Evolutionary conservation across 2,888 invertebrate species (phyloP), one percentile per base, ranked within the genome.

Genomic region (Crossocerus cetratus): DNA sequence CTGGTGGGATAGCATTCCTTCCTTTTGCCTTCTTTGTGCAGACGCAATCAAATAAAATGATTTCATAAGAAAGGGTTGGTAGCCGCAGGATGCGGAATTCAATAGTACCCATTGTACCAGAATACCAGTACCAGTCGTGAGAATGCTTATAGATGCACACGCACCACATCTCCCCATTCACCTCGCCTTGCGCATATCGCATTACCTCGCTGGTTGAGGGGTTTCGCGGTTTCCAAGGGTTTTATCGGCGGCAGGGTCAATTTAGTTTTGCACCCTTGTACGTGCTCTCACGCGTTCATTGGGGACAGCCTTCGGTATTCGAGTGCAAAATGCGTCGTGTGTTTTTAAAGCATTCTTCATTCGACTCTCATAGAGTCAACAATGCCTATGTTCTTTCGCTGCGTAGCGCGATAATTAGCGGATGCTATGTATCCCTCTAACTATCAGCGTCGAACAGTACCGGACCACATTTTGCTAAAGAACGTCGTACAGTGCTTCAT

Each of bases 161-260:
- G 59, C 44, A 20, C 53, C 20, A 14, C 55, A 43, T 60, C 67
- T 68, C 74, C 64, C 67, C 73, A 80, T 76, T 79, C 77, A 80
- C 76, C 61, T 76, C 65, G 72, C 49, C 42, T 72, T 57, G 66
- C 68, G 71, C 75, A 78, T 80, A 80, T 80, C 70, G 63, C 77
- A 80, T 80, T 80, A 80, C 79, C 71, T 58, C 53, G 49, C 14
- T 16, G 60, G 69, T 77, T 74, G 80, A 80, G 72, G 69, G 80
- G 80, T 80, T 80, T 80, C 80, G 65, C 60, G 70, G 69, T 80
- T 72, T 74, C 58, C 72, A 63, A 49, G 68, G 79, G 74, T 77
- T 77, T 80, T 70, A 80, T 77, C 70, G 68, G 72, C 56, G 63
- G 65, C 77, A 80, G 69, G 68, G 78, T 78, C 78, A 70, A 68